Base-by-base conservation (phyloP, 2,888 invertebrate genomes). In the Chelonus formosanus region DNA sequence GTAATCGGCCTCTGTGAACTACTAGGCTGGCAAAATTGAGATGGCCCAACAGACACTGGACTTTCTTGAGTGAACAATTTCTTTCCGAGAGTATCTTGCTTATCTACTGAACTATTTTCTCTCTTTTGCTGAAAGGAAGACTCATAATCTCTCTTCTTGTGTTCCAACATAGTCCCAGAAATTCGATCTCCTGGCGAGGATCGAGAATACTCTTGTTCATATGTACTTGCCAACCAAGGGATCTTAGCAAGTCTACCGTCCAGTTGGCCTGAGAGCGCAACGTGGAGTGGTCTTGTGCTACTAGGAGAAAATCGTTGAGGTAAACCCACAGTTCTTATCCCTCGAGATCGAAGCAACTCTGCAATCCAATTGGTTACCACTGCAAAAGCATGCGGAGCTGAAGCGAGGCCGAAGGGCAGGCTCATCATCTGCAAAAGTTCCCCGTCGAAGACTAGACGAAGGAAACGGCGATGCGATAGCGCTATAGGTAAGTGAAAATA, bases 331-430 rank as follows among this genome's bases (percentile, higher is more conserved):
- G 65, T 65, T 53, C 61, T 68, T 44, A 67, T 63, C 6, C 66
- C 65, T 66, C 52, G 63, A 35, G 66, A 57, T 20, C 67, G 66
- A 66, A 74, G 63, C 50, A 63, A 53, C 7, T 71, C 61, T 8
- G 72, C 74, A 5, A 74, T 60, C 73, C 73, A 76, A 44, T 74
- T 74, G 66, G 73, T 74, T 36, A 75, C 55, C 4, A 68, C 65
- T 34, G 72, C 68, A 50, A 76, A 75, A 52, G 52, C 71, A 34
- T 70, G 67, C 35, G 75, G 74, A 4, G 75, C 75, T 63, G 71
- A 70, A 61, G 72, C 69, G 31, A 74, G 70, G 45, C 74, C 75
- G 61, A 74, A 75, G 50, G 73, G 75, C 58, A 75, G 70, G 67
- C 73, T 68, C 34, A 73, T 72, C 72, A 74, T 73, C 71, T 74